Conservation (phyloP, 2,113 vertebrate species). For the Pongo abelii region DNA sequence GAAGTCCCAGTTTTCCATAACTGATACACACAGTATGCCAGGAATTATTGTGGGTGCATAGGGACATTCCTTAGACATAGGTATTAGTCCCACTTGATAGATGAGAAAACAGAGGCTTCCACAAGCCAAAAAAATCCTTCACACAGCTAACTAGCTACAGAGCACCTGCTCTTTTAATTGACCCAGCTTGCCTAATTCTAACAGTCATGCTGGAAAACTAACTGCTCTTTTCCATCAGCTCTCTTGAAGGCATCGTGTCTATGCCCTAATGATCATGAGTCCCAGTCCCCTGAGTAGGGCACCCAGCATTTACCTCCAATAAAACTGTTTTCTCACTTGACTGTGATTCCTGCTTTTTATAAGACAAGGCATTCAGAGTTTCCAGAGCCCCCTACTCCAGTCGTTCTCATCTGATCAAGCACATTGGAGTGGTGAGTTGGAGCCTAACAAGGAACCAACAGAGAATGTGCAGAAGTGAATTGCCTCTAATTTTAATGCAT, state of each 20-base stretch:
- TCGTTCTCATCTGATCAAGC: not conserved
- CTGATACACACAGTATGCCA: not conserved
- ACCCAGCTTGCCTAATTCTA: not conserved
- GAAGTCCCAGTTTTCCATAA: conserved; percentile 4
- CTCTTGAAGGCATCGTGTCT: not conserved
- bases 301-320: conserved; percentile 7
- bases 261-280: not conserved
- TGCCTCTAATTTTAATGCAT: conserved; percentile 48
- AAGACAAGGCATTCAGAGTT: not conserved
- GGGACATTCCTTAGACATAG: not conserved
- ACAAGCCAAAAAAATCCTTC: not conserved
- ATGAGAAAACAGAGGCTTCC: not conserved
- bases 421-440: conserved; percentile 25
- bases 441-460: conserved; percentile 54
- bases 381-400: conserved; percentile 10
- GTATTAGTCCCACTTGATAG: not conserved
- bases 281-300: too few relatives aligned
- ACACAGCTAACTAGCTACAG: not conserved
- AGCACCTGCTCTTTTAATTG: conserved; percentile 37
- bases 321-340: conserved; percentile 32
- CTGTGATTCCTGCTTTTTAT: conserved; percentile 47
- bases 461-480: conserved; percentile 60
- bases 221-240: conserved; percentile 17
- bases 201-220: not conserved
- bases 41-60: not conserved